Evolutionary conservation across 1,140 invertebrate species (phyloP), one percentile per base, ranked within the genome.

Genomic region (Heliconius hewitsoni): DNA sequence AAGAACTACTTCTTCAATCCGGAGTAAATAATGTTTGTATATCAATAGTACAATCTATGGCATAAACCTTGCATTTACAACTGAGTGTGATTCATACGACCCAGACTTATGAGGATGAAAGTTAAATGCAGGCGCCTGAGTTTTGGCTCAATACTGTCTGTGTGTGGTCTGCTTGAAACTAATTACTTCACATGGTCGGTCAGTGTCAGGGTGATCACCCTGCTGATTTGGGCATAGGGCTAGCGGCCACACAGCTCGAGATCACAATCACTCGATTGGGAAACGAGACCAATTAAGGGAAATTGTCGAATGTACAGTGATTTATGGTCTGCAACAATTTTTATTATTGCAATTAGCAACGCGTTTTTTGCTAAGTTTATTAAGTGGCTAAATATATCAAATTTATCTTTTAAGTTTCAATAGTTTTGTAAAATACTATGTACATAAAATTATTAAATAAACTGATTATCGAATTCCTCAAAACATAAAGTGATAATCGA

Each of bases 271-370:
- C 72, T 79, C 85, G 89, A 90, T 90, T 90, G 88, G 84, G 84
- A 86, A 90, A 87, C 85, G 84, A 85, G 72, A 87, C 90, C 90
- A 91, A 91, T 91, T 91, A 91, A 89, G 87, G 87, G 81, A 87
- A 90, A 89, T 87, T 86, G 85, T 87, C 86, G 88, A 91, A 90
- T 89, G 87, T 83, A 74, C 79, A 78, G 81, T 86, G 89, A 90
- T 90, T 90, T 89, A 90, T 86, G 79, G 76, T 71, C 80, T 79
- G 82, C 78, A 81, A 86, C 86, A 71, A 86, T 86, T 86, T 86
- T 86, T 87, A 85, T 84, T 84, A 78, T 82, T 77, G 85, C 83
- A 87, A 89, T 89, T 88, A 87, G 83, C 82, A 81, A 82, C 80
- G 80, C 84, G 76, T 79, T 80, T 81, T 78, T 78, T 77, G 78